A percentile compares a stretch with the other conserved stretches of the same genome.
Conservation (phyloP, 2,797 vertebrate genomes). For the Ptychadena robeensis region DNA sequence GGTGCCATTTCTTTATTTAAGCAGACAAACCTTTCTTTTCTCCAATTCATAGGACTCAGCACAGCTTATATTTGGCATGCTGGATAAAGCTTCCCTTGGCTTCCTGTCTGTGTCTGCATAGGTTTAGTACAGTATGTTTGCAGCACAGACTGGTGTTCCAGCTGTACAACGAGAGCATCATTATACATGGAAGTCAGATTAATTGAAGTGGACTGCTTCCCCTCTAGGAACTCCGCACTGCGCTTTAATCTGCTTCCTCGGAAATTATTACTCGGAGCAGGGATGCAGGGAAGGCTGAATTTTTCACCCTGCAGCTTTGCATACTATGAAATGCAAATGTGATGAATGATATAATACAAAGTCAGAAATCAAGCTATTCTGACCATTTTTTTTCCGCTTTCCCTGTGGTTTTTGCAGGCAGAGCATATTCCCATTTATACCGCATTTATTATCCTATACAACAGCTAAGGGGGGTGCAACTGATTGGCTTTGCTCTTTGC, state of each 20-base stretch:
- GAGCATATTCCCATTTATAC: conserved; percentile 27
- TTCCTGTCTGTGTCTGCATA: neutral
- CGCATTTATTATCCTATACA: conserved; percentile 43
- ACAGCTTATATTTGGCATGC: neutral
- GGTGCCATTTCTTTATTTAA: neutral
- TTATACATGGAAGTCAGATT: conserved; percentile 57
- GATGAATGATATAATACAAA: conserved; percentile 39
- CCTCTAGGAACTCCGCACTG: conserved; percentile 41
- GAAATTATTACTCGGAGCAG: conserved; percentile 51
- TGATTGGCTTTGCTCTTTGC: conserved; percentile 58
- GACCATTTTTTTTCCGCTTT: conserved; percentile 15
- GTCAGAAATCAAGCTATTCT: conserved; percentile 47
- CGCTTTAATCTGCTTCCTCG: conserved; percentile 55
- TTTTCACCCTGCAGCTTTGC: conserved; percentile 46
- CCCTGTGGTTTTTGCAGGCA: conserved; percentile 28
- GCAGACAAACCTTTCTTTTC: neutral
- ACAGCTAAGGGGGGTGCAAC: conserved; percentile 41
- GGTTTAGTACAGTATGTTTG: conserved; percentile 24
- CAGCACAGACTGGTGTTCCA: conserved; percentile 28
- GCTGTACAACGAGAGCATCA: conserved; percentile 49
- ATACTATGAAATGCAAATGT: conserved; percentile 59
- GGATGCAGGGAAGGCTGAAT: conserved; percentile 42
- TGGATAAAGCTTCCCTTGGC: neutral
- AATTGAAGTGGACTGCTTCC: conserved; percentile 52
- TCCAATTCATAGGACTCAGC: neutral